phyloP scores from a whole-genome alignment of 2,113 vertebrate genomes.

The Sinocyclocheilus anophthalmus region DNA sequence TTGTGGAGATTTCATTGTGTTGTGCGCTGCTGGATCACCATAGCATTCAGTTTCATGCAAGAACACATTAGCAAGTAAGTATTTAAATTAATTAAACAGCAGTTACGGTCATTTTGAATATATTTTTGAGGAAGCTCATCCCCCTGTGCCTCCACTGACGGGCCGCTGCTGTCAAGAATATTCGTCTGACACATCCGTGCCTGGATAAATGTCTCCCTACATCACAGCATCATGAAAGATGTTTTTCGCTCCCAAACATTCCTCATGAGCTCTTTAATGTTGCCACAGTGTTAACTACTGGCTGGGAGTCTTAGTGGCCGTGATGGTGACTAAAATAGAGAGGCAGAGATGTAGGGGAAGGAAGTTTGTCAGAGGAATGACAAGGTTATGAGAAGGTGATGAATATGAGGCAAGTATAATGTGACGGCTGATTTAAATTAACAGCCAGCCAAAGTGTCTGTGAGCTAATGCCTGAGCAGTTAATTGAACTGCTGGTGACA shows the following conservation, averaged over 20 bases:
- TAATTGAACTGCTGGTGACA: conserved; percentile 47
- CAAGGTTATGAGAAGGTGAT: conserved; percentile 60
- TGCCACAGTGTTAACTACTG: conserved; percentile 23
- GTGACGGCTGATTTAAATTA: conserved; percentile 55
- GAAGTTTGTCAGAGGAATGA: conserved; percentile 51
- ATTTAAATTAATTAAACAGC: neutral
- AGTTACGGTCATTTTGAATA: neutral
- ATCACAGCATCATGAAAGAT: neutral
- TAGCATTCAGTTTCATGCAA: neutral
- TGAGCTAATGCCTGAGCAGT: conserved; percentile 48
- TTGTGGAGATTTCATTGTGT: no score
- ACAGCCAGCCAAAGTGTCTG: conserved; percentile 50
- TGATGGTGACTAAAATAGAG: conserved; percentile 26
- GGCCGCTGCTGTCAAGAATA: neutral
- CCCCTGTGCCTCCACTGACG: neutral
- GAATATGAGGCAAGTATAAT: conserved; percentile 52
- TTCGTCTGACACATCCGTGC: neutral
- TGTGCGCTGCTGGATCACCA: no score
- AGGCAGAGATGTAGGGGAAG: conserved; percentile 21
- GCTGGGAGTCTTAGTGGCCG: neutral
- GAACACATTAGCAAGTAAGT: neutral
- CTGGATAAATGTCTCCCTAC: conserved; percentile 24
- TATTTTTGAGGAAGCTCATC: neutral
- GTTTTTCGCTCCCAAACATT: neutral
- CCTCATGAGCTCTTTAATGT: conserved; percentile 26